A percentile compares a stretch with the other conserved stretches of the same genome.
phyloP scores from a whole-genome alignment of 2,888 invertebrate genomes.

The Schizaphis graminum region DNA sequence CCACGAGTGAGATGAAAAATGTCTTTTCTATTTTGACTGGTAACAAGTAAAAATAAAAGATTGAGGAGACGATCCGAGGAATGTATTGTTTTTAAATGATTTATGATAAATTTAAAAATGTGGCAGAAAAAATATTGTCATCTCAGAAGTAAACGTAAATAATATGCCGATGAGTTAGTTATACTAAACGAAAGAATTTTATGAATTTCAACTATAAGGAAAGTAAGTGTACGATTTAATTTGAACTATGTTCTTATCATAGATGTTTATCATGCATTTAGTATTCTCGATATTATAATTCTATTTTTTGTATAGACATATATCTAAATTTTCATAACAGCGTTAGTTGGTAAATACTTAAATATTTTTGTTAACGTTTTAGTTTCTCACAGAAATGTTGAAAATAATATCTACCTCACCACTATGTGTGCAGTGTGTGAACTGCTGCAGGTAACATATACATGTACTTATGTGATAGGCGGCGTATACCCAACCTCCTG shows the following conservation, averaged over 20 bases:
- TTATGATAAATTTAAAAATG: neutral
- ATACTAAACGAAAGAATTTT: neutral
- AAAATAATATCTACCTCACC: neutral
- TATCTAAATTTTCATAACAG: neutral
- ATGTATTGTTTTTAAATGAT: neutral
- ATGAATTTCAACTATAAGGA: neutral
- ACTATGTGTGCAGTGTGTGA: neutral
- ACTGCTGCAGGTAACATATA: neutral
- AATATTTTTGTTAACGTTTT: neutral
- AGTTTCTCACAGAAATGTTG: neutral
- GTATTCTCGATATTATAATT: neutral
- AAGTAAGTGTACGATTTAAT: neutral
- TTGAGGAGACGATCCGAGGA: neutral
- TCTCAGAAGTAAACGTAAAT: neutral
- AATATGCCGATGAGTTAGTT: neutral
- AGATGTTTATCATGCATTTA: neutral
- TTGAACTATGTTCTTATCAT: neutral
- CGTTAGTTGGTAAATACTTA: neutral
- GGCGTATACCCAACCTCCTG: neutral
- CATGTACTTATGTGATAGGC: neutral
- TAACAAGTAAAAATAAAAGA: neutral
- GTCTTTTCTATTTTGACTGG: neutral
- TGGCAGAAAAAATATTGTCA: neutral
- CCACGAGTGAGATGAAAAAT: neutral
- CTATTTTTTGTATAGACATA: neutral